A percentile compares a stretch with the other conserved stretches of the same genome.
Conservation (phyloP, 2,797 vertebrate species). For the Mormyrops boulengeri region DNA sequence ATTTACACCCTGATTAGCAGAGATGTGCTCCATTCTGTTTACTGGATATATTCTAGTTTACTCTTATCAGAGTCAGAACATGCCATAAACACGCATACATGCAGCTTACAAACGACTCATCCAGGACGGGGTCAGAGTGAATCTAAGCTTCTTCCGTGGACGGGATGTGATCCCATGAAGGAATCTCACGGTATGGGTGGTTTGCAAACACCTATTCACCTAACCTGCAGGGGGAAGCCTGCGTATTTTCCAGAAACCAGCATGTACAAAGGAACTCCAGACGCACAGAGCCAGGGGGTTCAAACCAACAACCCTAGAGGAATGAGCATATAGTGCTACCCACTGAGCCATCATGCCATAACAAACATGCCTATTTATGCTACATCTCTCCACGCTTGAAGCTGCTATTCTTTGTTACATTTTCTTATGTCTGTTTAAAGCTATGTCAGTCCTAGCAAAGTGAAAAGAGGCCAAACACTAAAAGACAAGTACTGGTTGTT, state of each 20-base stretch:
- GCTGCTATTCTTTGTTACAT: not conserved
- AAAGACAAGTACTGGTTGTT: not conserved
- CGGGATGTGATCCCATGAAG: not conserved
- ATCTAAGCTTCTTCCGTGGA: not conserved
- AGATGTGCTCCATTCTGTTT: not conserved
- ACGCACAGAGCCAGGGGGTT: not conserved
- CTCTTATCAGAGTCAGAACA: not conserved
- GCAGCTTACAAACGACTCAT: not conserved
- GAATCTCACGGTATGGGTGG: not conserved
- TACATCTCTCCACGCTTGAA: not conserved
- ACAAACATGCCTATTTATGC: not conserved
- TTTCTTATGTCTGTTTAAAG: not conserved
- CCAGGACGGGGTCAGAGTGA: not conserved
- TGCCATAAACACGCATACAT: not conserved
- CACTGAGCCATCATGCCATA: not conserved
- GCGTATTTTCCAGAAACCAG: not conserved
- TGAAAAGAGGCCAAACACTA: not conserved
- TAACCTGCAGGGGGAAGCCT: not conserved
- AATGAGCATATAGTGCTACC: not conserved
- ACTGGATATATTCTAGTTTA: not conserved
- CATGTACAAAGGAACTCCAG: too few species aligned
- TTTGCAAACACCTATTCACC: not conserved
- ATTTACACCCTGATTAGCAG: not conserved
- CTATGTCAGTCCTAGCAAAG: not conserved
- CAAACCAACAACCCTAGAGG: not conserved